Conservation (phyloP, 2,797 vertebrate species). For the Cynodonichthys magdalenae region DNA sequence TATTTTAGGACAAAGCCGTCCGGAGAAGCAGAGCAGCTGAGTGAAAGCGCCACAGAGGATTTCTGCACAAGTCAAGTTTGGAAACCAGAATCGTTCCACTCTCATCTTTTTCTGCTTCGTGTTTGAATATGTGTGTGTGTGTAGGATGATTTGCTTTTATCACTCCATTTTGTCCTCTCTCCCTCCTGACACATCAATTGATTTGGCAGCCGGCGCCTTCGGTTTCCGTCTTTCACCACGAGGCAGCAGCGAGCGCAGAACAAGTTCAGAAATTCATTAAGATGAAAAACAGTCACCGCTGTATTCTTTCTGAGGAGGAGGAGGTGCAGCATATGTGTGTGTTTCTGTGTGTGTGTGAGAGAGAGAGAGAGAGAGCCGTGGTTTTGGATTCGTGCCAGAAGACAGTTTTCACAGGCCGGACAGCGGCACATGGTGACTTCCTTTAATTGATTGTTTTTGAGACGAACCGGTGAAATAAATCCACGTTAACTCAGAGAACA, state of each 20-base stretch:
- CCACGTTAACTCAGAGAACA: background rate
- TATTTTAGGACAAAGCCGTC: conserved; percentile 65
- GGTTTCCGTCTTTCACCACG: conserved; percentile 55
- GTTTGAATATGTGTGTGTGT: conserved; percentile 17
- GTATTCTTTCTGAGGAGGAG: conserved; percentile 45
- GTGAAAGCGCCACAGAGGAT: conserved; percentile 72
- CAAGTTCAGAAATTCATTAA: conserved; percentile 78
- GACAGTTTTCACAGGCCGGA: background rate
- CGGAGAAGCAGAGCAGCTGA: conserved; percentile 54
- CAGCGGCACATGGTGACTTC: background rate
- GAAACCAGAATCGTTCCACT: conserved; percentile 41
- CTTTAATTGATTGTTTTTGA: conserved; percentile 1
- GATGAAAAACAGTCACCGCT: conserved; percentile 68
- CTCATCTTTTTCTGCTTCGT: conserved; percentile 30
- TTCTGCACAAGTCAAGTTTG: conserved; percentile 72
- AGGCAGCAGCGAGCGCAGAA: conserved; percentile 52
- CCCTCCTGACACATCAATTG: conserved; percentile 79
- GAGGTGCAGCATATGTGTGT: conserved; percentile 19
- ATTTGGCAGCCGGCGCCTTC: conserved; percentile 74
- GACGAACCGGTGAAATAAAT: background rate
- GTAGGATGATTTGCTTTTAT: conserved; percentile 67
- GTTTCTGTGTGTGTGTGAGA: conserved; percentile 19
- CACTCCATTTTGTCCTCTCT: conserved; percentile 75
- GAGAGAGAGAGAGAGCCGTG: background rate
- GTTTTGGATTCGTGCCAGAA: conserved; percentile 40